A percentile compares a stretch with the other conserved stretches of the same genome.
These are phyloP conservation scores for Agonopterix arenella DNA, from an alignment of 2,888 invertebrate genomes.

Conservation along the genomic window DNA sequence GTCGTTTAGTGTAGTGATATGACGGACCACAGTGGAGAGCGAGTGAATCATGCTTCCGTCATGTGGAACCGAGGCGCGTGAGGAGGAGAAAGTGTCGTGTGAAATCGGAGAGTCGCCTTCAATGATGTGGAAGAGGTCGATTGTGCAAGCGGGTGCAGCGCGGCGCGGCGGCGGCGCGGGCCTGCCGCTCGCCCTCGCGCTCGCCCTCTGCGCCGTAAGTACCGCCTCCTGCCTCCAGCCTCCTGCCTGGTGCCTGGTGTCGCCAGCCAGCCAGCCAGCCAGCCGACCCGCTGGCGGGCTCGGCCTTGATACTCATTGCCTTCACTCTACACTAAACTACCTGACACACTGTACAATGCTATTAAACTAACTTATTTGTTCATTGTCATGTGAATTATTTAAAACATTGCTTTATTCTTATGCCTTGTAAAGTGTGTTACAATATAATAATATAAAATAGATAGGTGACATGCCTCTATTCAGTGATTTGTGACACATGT, in stretches of 20 bases:
- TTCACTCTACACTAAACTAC: not conserved
- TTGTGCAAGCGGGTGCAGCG: conserved; percentile 61
- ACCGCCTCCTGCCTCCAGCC: not conserved
- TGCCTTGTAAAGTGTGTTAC: not conserved
- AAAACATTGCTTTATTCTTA: not conserved
- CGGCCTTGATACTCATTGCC: not conserved
- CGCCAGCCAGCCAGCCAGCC: not conserved
- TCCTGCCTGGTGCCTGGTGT: not conserved
- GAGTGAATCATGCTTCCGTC: conserved; percentile 38
- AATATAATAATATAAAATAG: too few relatives aligned
- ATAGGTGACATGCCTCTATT: too few relatives aligned
- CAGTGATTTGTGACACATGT: too few relatives aligned
- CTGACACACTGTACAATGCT: not conserved
- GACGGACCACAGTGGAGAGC: conserved; percentile 24
- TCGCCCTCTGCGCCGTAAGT: conserved; percentile 48
- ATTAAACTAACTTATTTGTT: too few relatives aligned
- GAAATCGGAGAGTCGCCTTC: conserved; percentile 69
- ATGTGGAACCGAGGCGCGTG: conserved; percentile 33
- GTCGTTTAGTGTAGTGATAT: conserved; percentile 32
- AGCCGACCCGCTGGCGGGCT: not conserved
- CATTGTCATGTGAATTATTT: not conserved
- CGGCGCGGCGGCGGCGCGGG: conserved; percentile 34
- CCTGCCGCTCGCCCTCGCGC: conserved; percentile 16
- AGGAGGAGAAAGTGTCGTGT: conserved; percentile 70
- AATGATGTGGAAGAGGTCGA: conserved; percentile 75